Evolutionary conservation across 2,797 vertebrate species (phyloP).

Genomic region (Poeciliopsis paucimaculata): DNA sequence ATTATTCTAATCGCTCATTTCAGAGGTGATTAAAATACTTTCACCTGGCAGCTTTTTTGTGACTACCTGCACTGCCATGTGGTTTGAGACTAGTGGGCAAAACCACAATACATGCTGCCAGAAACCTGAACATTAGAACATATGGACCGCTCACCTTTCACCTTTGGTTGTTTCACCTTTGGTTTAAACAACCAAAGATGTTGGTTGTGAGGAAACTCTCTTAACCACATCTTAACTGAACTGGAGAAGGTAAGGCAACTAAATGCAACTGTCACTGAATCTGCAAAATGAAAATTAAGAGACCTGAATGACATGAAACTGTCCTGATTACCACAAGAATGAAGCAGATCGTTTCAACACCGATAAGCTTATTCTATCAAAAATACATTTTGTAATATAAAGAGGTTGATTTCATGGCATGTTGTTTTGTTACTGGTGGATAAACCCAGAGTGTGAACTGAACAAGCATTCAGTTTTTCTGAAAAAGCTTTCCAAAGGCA

Average conservation of each 20-base stretch:
- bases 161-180: neutral
- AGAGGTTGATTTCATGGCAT: neutral
- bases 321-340: neutral
- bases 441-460: neutral
- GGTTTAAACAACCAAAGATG: no score
- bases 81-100: slow-evolving; percentile 62
- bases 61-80: slow-evolving; percentile 58
- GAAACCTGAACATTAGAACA: slow-evolving; percentile 17
- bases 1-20: slow-evolving; percentile 81
- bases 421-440: neutral
- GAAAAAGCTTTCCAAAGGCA: neutral
- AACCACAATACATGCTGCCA: slow-evolving; percentile 35
- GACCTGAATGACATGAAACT: neutral
- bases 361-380: neutral
- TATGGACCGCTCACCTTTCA: slow-evolving; percentile 3
- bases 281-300: neutral
- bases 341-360: neutral
- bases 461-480: neutral
- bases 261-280: neutral
- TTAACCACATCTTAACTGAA: slow-evolving; percentile 2
- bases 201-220: neutral
- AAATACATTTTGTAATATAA: neutral
- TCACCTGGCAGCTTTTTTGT: slow-evolving; percentile 61
- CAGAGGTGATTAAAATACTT: slow-evolving; percentile 79
- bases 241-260: slow-evolving; percentile 3